A percentile compares a stretch with the other conserved stretches of the same genome.
phyloP scores from a whole-genome alignment of 2,888 invertebrate species.

The Drosophila pegasa region DNA sequence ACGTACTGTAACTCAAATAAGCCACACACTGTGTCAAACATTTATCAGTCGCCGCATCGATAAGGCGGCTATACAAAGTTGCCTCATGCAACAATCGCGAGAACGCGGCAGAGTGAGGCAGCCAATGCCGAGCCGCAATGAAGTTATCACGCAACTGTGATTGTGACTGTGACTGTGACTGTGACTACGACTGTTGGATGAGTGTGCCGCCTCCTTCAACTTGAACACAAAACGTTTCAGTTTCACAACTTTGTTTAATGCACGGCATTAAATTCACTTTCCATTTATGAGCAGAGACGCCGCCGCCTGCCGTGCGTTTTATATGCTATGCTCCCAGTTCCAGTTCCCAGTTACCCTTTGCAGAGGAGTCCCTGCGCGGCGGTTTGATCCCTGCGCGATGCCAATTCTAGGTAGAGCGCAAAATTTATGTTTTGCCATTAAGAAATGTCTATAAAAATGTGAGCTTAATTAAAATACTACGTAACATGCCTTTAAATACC shows the following conservation, averaged over 20 bases:
- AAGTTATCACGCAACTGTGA: conserved; percentile 61
- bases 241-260: conserved; percentile 75
- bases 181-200: conserved; percentile 6
- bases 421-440: conserved; percentile 72
- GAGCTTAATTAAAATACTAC: conserved; percentile 74
- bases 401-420: conserved; percentile 30
- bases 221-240: conserved; percentile 61
- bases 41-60: conserved; percentile 72
- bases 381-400: background rate
- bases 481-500: conserved; percentile 25
- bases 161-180: background rate
- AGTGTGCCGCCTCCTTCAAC: conserved; percentile 13
- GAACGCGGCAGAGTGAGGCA: background rate
- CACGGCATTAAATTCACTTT: conserved; percentile 75
- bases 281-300: conserved; percentile 47
- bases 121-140: conserved; percentile 41
- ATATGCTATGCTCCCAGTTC: conserved; percentile 28
- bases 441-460: conserved; percentile 71
- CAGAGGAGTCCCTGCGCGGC: background rate
- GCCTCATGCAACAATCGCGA: conserved; percentile 39
- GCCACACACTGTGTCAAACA: conserved; percentile 75
- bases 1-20: conserved; percentile 59
- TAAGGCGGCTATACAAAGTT: conserved; percentile 70
- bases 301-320: conserved; percentile 62
- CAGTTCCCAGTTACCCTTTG: conserved; percentile 12